Conservation (phyloP, 2,797 vertebrate species). For the Champsocephalus gunnari region DNA sequence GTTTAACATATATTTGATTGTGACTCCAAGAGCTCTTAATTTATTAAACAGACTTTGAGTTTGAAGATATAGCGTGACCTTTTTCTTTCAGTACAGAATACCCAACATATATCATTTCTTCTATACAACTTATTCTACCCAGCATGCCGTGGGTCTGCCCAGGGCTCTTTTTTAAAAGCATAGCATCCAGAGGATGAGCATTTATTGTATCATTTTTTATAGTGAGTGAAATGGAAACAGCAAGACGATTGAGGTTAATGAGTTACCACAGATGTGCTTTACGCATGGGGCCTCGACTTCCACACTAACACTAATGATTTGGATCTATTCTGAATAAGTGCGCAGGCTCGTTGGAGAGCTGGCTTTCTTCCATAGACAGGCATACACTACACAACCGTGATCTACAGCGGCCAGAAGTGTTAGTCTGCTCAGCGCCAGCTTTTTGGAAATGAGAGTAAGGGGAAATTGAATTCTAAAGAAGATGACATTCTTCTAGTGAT, state of each 20-base stretch:
- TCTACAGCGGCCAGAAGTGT: slow-evolving; percentile 41
- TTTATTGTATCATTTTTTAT: slow-evolving; percentile 10
- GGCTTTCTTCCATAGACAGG: slow-evolving; percentile 37
- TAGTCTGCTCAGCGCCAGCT: slow-evolving; percentile 41
- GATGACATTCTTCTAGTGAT: background rate
- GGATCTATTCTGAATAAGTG: slow-evolving; percentile 48
- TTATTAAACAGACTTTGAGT: slow-evolving; percentile 13
- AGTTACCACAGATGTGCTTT: slow-evolving; percentile 66
- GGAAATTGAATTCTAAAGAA: slow-evolving; percentile 42
- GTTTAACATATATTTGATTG: background rate
- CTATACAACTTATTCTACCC: background rate
- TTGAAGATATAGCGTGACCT: background rate
- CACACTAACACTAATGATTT: slow-evolving; percentile 49
- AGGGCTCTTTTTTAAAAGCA: slow-evolving; percentile 10
- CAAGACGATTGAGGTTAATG: slow-evolving; percentile 57
- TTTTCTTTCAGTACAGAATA: background rate
- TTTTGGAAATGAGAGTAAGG: slow-evolving; percentile 36
- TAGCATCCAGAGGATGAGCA: slow-evolving; percentile 5
- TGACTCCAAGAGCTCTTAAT: slow-evolving; percentile 2
- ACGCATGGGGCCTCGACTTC: slow-evolving; percentile 54
- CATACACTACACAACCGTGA: slow-evolving; percentile 29
- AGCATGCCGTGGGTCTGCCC: background rate
- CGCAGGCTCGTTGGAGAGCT: slow-evolving; percentile 18
- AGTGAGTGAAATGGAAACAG: slow-evolving; percentile 56
- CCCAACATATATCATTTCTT: slow-evolving; percentile 11